A percentile compares a stretch with the other conserved stretches of the same genome.
Conservation (phyloP, 2,113 vertebrate species). For the Centropus bengalensis region DNA sequence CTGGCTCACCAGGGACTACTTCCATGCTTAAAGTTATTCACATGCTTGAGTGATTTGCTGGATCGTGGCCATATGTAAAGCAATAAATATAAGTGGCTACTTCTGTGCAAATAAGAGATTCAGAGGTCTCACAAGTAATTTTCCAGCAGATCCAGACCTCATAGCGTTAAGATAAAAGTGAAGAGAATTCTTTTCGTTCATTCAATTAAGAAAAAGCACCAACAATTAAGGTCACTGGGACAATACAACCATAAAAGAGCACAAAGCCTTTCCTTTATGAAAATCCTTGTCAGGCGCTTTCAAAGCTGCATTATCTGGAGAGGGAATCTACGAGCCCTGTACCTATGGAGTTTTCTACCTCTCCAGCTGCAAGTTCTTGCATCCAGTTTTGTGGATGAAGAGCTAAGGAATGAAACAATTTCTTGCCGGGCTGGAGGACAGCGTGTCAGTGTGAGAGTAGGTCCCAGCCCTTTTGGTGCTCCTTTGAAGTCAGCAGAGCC, state of each 20-base stretch:
- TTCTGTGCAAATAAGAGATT: conserved; percentile 46
- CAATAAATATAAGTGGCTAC: conserved; percentile 66
- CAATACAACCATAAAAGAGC: background rate
- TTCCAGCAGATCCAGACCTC: conserved; percentile 31
- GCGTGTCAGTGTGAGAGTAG: rapidly evolving
- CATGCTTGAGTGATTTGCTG: conserved; percentile 57
- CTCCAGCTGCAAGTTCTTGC: background rate
- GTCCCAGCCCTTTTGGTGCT: background rate
- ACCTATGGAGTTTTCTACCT: background rate
- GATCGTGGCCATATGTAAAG: conserved; percentile 57
- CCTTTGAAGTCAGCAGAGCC: conserved; percentile 29
- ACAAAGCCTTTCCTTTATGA: background rate
- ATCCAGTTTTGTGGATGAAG: background rate
- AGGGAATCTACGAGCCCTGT: background rate
- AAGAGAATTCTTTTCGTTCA: background rate
- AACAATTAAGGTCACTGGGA: background rate
- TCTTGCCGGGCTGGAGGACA: background rate
- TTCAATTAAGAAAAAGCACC: background rate
- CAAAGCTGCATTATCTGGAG: background rate
- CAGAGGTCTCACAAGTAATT: conserved; percentile 44
- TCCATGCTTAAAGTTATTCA: conserved; percentile 36
- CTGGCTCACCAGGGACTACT: conserved; percentile 10
- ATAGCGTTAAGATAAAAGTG: background rate
- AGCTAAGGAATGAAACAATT: background rate
- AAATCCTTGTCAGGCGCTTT: background rate